These are phyloP conservation scores for Cryptus armator DNA, from an alignment of 2,888 invertebrate species.

Conservation along the genomic window DNA sequence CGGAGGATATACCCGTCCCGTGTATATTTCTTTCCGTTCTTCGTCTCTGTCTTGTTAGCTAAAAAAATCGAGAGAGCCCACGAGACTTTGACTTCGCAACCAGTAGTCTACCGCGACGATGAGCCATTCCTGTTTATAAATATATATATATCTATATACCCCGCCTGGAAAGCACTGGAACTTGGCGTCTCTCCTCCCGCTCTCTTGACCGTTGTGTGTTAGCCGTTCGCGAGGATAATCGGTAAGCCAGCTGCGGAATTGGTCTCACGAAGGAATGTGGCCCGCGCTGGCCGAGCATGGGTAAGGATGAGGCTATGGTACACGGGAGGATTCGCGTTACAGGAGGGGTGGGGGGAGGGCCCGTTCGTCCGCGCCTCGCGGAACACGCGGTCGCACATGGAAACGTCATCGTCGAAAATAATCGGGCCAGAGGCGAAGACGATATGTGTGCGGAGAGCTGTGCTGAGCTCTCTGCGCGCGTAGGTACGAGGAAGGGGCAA, in stretches of 20 bases:
- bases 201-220: too few relatives aligned
- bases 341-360: neutral
- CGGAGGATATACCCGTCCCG: neutral
- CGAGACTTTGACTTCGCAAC: neutral
- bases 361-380: constrained; percentile 27
- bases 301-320: constrained; percentile 60
- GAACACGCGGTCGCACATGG: constrained; percentile 67
- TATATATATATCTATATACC: neutral
- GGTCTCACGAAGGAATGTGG: constrained; percentile 71
- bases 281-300: constrained; percentile 60
- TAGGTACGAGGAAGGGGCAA: constrained; percentile 57
- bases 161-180: neutral
- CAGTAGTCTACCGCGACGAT: neutral
- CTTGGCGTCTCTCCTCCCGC: neutral
- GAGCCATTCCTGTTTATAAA: constrained; percentile 10
- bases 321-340: constrained; percentile 15
- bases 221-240: constrained; percentile 34
- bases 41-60: neutral
- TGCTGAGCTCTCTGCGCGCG: neutral
- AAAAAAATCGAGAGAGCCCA: neutral
- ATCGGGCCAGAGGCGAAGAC: constrained; percentile 75
- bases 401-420: constrained; percentile 83
- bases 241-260: constrained; percentile 64
- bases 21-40: neutral
- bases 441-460: constrained; percentile 48